Conservation (phyloP, 2,888 invertebrate genomes). For the Pharmacophagus antenor region DNA sequence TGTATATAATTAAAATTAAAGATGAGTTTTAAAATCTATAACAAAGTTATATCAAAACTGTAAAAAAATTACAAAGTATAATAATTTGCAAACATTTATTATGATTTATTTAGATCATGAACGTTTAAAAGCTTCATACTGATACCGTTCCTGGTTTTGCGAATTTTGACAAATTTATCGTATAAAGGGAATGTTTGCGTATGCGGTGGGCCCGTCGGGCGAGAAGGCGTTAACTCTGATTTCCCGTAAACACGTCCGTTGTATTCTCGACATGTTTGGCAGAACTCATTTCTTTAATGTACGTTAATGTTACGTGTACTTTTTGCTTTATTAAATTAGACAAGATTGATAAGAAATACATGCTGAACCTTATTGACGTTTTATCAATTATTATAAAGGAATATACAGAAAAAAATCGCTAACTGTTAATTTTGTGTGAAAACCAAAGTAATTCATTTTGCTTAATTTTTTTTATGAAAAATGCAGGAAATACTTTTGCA, state of each 20-base stretch:
- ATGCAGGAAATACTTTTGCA: too few species aligned
- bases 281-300: conserved; percentile 48
- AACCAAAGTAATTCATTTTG: background rate
- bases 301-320: conserved; percentile 48
- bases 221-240: conserved; percentile 50
- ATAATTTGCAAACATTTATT: too few species aligned
- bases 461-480: too few species aligned
- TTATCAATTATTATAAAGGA: background rate
- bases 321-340: conserved; percentile 38
- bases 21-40: background rate
- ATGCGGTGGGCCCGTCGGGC: conserved; percentile 34
- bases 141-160: conserved; percentile 33
- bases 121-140: background rate
- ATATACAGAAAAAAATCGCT: background rate
- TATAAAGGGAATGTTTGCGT: conserved; percentile 48
- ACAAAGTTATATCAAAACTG: background rate
- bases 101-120: background rate
- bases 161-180: conserved; percentile 43
- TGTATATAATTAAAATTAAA: background rate
- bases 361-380: background rate
- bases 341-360: background rate
- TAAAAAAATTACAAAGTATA: background rate
- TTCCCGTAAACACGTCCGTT: conserved; percentile 71
- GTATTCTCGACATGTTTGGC: conserved; percentile 54
- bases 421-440: background rate